Evolutionary conservation across 2,113 vertebrate species (phyloP), one percentile per base, ranked within the genome.

Genomic region (Gopherus flavomarginatus): DNA sequence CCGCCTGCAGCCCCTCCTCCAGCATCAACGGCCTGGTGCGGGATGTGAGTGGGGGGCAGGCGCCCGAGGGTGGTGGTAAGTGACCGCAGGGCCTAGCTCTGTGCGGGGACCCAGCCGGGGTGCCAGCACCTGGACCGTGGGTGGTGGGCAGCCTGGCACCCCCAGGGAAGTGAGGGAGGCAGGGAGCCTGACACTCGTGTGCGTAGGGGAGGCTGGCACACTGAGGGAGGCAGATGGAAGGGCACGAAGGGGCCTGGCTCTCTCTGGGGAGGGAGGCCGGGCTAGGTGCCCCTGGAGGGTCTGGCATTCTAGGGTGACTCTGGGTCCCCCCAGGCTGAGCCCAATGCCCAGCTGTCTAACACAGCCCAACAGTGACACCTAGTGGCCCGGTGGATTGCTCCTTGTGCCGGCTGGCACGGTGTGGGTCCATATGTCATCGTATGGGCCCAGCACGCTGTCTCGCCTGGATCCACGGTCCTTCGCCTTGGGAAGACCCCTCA

Each of bases 21-120:
- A 99, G 99, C 94, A 98, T 99, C 91, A 99, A 99, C 0, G 99
- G 99, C 72, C 97, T 99, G 89, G 97, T 98, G 42, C 99, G 99
- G 92, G 99, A 99, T 47, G 97, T 94, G 94, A 93, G 97, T 12
- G 96, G 97, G 1, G 95, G 98, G 12, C 83, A 97, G 12, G 96
- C 96, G 27, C 97, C 99, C 0, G 98, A 98, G 93, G 96, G 96
- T 0, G 94, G 97, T n/a, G 97, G 98, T 99, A 89, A 97, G 98
- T 54, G 2, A 5, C 0, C 3, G 11, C n/a, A 38, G 38, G 5
- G 42, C 22, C 53, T 0, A 0, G 2, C 0, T 31, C 1, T 22
- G 62, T 6, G 57, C 10, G 22, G 10, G 26, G 10, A 57, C 24
- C 26, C 56, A 6, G 9, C 31, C 3, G 9, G 16, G 1, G 2